Conservation (phyloP, 2,888 invertebrate species). For the Cactoblastis cactorum region DNA sequence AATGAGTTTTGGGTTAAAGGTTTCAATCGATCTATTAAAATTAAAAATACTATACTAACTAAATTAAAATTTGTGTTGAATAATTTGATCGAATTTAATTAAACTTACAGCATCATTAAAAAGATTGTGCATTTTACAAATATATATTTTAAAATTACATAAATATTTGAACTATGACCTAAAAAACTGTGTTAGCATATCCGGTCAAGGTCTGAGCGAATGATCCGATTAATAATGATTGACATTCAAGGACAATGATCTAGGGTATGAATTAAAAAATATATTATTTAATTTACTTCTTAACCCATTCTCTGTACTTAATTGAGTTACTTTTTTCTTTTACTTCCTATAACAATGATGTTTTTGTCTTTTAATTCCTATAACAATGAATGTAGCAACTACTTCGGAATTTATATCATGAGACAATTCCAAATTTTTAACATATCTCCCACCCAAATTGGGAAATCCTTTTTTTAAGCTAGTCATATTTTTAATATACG, state of each 20-base stretch:
- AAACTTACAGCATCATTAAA: too few relatives aligned
- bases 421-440: too few relatives aligned
- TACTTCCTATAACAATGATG: too few relatives aligned
- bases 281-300: neutral
- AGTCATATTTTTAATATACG: too few relatives aligned
- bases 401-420: too few relatives aligned
- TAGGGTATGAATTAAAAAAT: constrained; percentile 5
- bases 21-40: too few relatives aligned
- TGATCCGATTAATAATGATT: constrained; percentile 35
- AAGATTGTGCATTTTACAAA: neutral
- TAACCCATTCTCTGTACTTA: too few relatives aligned
- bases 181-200: constrained; percentile 27
- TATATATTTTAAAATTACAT: constrained; percentile 47
- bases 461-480: too few relatives aligned
- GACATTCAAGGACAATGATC: constrained; percentile 31
- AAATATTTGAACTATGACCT: constrained; percentile 60
- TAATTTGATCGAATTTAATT: neutral
- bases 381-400: too few relatives aligned
- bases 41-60: too few relatives aligned
- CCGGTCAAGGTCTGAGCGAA: constrained; percentile 51
- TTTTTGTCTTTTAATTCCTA: neutral
- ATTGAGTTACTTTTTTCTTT: neutral
- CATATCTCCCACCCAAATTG: too few relatives aligned
- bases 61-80: neutral
- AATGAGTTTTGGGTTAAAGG: too few relatives aligned